A percentile compares a stretch with the other conserved stretches of the same genome.
These are phyloP conservation scores for Panonychus citri DNA, from an alignment of 1,140 invertebrate species.

Conservation along the genomic window DNA sequence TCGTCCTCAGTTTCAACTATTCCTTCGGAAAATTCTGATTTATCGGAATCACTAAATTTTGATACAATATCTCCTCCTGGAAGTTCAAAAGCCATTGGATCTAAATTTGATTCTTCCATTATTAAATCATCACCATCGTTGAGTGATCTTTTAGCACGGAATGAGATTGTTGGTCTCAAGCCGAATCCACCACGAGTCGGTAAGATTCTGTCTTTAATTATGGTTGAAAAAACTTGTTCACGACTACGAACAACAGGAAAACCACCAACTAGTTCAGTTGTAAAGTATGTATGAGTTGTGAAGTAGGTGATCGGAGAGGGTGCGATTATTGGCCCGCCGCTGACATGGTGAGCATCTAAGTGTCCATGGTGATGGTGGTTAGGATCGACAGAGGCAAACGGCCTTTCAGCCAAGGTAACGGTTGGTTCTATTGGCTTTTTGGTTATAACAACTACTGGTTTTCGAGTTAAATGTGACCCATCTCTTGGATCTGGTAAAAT, in stretches of 20 bases:
- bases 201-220: conserved; percentile 19
- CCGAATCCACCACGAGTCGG: background rate
- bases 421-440: background rate
- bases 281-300: conserved; percentile 75
- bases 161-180: background rate
- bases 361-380: background rate
- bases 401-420: background rate
- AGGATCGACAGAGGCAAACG: background rate
- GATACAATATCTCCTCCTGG: no score
- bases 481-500: background rate
- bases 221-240: conserved; percentile 20
- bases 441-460: background rate
- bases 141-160: background rate
- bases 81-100: no score
- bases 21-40: no score
- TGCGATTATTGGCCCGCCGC: background rate
- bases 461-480: background rate
- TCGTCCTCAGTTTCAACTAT: no score
- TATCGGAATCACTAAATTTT: no score
- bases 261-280: conserved; percentile 39
- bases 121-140: background rate
- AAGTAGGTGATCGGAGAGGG: conserved; percentile 53
- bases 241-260: conserved; percentile 32
- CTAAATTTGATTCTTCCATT: background rate
- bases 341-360: no score